These are phyloP conservation scores for Eulemur mongoz DNA, from an alignment of 2,797 vertebrate genomes.

Conservation along the genomic window DNA sequence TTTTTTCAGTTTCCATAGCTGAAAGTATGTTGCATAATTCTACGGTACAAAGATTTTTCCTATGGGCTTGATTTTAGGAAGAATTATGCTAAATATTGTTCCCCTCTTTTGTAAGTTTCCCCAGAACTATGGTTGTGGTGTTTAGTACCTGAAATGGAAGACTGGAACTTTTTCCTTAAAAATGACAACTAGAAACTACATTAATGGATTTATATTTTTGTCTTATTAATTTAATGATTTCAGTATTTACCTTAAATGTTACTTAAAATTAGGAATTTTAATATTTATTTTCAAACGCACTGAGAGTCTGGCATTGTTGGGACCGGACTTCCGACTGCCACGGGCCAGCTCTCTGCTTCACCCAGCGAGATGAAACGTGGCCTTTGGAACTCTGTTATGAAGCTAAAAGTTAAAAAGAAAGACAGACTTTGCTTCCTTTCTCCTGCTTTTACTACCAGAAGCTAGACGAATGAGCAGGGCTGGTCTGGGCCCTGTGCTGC, in stretches of 20 bases:
- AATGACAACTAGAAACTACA: not conserved
- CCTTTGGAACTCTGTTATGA: not conserved
- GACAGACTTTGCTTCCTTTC: not conserved
- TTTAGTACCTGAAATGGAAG: not conserved
- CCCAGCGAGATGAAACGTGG: not conserved
- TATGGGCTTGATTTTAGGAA: not conserved
- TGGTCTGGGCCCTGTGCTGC: not conserved
- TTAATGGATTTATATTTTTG: not conserved
- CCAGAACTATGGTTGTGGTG: not conserved
- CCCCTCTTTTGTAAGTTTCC: not conserved
- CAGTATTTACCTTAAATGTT: not conserved
- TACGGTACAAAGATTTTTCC: not conserved
- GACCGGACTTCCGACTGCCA: not conserved
- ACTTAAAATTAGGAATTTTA: not conserved
- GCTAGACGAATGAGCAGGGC: not conserved
- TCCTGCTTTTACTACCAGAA: not conserved
- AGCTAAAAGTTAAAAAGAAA: not conserved
- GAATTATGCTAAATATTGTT: not conserved
- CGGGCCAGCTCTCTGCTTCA: not conserved
- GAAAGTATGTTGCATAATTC: not conserved
- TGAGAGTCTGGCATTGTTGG: not conserved
- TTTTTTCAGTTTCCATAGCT: not conserved
- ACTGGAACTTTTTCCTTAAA: not conserved
- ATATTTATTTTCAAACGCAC: not conserved
- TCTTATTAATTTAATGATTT: not conserved